These are phyloP conservation scores for Aurelia sp. DNA, from an alignment of 30 jellyfish, hydroid and myxozoan genomes.

Conservation along the genomic window DNA sequence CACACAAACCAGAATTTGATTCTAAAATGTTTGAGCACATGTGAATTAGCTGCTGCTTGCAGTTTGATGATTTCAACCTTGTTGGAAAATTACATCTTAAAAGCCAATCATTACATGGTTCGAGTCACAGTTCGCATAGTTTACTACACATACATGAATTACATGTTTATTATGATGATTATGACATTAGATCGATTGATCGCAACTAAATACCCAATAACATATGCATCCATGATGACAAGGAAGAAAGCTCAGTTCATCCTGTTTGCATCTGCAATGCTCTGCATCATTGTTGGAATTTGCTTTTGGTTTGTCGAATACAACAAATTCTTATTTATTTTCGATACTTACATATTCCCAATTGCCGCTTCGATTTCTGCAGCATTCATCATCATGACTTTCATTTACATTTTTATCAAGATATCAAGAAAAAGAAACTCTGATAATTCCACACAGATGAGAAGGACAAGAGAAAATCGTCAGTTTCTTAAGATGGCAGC, in stretches of 20 bases:
- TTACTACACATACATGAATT: not conserved
- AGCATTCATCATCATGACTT: not conserved
- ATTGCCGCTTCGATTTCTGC: not conserved
- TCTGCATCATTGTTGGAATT: not conserved
- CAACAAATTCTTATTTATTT: not conserved
- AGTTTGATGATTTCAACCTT: not conserved
- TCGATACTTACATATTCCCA: not conserved
- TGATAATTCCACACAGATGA: not conserved
- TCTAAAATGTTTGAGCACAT: not conserved
- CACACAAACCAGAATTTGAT: not conserved
- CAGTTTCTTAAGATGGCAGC: slow-evolving; percentile 4
- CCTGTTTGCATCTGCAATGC: not conserved
- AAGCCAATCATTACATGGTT: not conserved
- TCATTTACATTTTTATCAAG: not conserved
- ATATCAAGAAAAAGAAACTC: not conserved
- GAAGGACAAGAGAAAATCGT: not conserved
- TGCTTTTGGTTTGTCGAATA: not conserved
- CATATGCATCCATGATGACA: not conserved
- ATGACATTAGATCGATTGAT: not conserved
- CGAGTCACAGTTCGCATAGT: not conserved
- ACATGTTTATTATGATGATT: not conserved
- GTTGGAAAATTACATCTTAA: not conserved
- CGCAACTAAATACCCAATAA: not conserved
- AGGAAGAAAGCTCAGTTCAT: not conserved
- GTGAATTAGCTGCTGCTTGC: not conserved